Evolutionary conservation across 2,113 vertebrate species (phyloP).

Genomic region (Neogobius melanostomus): DNA sequence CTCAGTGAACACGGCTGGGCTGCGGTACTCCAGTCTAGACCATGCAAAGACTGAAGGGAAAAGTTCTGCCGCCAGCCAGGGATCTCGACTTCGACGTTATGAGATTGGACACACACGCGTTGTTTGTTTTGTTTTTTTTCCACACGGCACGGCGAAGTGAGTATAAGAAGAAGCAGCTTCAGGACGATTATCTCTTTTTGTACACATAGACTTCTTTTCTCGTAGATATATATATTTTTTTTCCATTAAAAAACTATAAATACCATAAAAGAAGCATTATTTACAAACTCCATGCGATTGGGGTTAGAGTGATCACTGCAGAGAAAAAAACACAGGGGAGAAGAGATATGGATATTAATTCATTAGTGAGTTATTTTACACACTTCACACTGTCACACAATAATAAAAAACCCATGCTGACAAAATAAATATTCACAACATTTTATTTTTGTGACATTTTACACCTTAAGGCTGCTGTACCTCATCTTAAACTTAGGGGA

Average conservation of each 20-base stretch:
- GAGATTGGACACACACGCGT: conserved; percentile 36
- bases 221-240: conserved; percentile 32
- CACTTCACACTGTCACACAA: conserved; percentile 7
- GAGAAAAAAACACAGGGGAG: conserved; percentile 62
- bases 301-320: conserved; percentile 98
- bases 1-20: conserved; percentile 76
- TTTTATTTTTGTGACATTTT: too few species aligned
- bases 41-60: conserved; percentile 78
- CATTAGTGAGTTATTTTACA: not conserved
- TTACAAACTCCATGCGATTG: conserved; percentile 97
- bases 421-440: not conserved
- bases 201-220: conserved; percentile 70
- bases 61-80: conserved; percentile 57
- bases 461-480: too few species aligned
- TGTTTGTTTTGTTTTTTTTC: conserved; percentile 16
- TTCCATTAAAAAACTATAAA: conserved; percentile 89
- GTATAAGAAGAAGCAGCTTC: conserved; percentile 84
- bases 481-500: too few species aligned
- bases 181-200: conserved; percentile 70
- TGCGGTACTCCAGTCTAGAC: conserved; percentile 80
- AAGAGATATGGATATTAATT: conserved; percentile 32
- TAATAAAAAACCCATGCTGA: conserved; percentile 49
- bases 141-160: conserved; percentile 66
- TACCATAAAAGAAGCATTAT: conserved; percentile 93
- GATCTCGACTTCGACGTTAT: conserved; percentile 60